Conservation (phyloP, 2,888 invertebrate genomes). For the Rhingia campestris region DNA sequence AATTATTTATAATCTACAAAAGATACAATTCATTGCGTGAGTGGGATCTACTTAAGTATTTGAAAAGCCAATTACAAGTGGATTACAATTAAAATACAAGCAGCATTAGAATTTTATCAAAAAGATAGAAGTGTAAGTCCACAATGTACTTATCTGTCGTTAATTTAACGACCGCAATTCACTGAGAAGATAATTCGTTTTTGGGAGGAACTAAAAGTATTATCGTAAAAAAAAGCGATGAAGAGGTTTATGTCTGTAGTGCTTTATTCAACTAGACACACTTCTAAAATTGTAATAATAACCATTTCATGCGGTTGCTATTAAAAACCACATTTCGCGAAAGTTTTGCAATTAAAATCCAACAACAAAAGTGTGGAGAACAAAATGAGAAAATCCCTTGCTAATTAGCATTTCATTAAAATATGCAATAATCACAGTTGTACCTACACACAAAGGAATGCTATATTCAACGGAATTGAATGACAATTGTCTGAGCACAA, state of each 20-base stretch:
- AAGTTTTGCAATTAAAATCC: conserved; percentile 47
- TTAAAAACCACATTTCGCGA: conserved; percentile 27
- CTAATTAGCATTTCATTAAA: conserved; percentile 41
- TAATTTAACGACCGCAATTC: conserved; percentile 15
- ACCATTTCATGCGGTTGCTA: conserved; percentile 22
- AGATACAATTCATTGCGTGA: too few relatives aligned
- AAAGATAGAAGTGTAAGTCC: neutral
- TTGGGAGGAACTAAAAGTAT: neutral
- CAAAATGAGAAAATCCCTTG: conserved; percentile 11
- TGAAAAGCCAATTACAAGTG: neutral
- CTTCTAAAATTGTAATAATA: conserved; percentile 21
- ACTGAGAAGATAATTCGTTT: neutral
- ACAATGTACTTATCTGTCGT: conserved; percentile 22
- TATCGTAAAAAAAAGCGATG: conserved; percentile 6
- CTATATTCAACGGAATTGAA: conserved; percentile 25
- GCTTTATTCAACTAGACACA: neutral
- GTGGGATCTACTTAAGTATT: too few relatives aligned
- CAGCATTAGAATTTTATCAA: conserved; percentile 24
- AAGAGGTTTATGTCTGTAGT: neutral
- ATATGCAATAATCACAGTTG: conserved; percentile 47
- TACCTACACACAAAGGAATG: conserved; percentile 5
- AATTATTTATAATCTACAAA: too few relatives aligned
- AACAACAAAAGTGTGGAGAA: neutral
- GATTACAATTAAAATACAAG: conserved; percentile 28
- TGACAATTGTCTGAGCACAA: conserved; percentile 34